Evolutionary conservation across 2,797 vertebrate genomes (phyloP).

Genomic region (Ctenopoma multispine): DNA sequence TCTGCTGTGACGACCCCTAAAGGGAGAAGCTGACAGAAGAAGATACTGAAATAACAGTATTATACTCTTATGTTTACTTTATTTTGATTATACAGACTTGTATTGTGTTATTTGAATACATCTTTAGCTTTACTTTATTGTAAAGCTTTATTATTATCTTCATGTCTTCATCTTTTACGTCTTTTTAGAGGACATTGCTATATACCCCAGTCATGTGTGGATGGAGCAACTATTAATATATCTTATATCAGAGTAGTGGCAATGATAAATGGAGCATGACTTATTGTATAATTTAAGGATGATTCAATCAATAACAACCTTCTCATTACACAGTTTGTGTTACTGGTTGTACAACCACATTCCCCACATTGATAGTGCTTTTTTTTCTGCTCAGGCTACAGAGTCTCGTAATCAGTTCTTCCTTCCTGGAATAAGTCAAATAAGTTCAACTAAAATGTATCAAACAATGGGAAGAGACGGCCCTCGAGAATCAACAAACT

Average conservation of each 20-base stretch:
- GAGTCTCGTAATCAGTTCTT: neutral
- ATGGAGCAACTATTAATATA: no score
- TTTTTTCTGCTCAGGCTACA: neutral
- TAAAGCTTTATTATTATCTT: no score
- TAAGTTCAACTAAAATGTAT: neutral
- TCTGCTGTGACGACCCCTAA: no score
- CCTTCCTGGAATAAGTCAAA: neutral
- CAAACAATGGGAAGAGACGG: neutral
- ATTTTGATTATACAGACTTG: no score
- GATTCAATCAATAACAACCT: neutral
- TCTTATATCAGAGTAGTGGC: neutral
- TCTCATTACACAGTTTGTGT: neutral
- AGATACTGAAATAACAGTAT: no score
- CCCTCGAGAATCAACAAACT: neutral
- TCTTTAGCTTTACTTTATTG: no score
- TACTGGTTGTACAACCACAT: neutral
- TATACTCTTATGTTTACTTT: no score
- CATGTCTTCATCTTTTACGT: no score
- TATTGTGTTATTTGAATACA: no score
- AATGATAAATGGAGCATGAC: neutral
- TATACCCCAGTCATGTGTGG: neutral
- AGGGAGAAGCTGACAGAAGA: no score
- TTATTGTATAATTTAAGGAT: neutral
- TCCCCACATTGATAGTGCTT: neutral
- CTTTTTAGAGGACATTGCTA: neutral